A percentile compares a stretch with the other conserved stretches of the same genome.
phyloP scores from a whole-genome alignment of 2,113 vertebrate species.

The Eudyptes chrysolophus region DNA sequence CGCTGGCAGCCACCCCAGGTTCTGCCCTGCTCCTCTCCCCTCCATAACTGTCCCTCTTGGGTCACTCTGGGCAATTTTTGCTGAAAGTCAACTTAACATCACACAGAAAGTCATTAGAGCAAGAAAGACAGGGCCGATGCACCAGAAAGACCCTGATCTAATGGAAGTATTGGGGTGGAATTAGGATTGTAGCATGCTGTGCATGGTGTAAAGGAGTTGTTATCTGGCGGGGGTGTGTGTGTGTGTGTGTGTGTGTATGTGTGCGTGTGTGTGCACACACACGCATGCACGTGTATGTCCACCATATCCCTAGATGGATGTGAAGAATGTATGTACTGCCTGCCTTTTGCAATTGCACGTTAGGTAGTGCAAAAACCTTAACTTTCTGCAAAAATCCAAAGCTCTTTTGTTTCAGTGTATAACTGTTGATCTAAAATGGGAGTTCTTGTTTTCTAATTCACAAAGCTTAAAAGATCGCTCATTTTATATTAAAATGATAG shows the following conservation, averaged over 20 bases:
- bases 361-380: background rate
- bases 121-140: too few species aligned
- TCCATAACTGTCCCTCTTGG: background rate
- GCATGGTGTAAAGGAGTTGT: background rate
- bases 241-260: too few species aligned
- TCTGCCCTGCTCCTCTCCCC: background rate
- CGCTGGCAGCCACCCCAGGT: background rate
- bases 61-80: background rate
- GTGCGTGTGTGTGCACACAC: background rate
- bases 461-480: slow-evolving; percentile 65
- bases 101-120: background rate
- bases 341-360: background rate
- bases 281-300: too few species aligned
- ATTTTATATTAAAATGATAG: slow-evolving; percentile 79
- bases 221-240: accelerated
- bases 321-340: background rate
- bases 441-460: slow-evolving; percentile 72
- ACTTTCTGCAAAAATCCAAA: background rate
- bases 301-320: background rate
- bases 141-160: too few species aligned
- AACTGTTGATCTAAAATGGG: slow-evolving; percentile 67
- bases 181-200: background rate
- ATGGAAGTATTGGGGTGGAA: background rate
- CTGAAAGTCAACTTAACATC: background rate
- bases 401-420: slow-evolving; percentile 13